A percentile compares a stretch with the other conserved stretches of the same genome.
Evolutionary conservation across 2,888 invertebrate species (phyloP).

Genomic region (Phoronis australis): DNA sequence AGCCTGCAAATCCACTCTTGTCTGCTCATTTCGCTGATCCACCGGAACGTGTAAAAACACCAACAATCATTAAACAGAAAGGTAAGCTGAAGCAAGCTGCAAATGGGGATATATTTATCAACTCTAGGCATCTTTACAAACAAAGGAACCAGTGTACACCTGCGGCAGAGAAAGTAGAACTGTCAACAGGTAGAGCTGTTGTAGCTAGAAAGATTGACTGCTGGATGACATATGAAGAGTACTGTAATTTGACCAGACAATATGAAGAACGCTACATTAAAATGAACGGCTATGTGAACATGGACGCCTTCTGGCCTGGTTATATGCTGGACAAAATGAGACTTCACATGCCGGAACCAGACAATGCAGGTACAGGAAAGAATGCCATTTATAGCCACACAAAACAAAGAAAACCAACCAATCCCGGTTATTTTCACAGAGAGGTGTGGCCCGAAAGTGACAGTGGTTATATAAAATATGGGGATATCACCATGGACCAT

Average conservation of each 20-base stretch:
- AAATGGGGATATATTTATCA: slow-evolving; percentile 30
- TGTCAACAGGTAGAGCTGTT: slow-evolving; percentile 43
- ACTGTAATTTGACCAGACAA: slow-evolving; percentile 37
- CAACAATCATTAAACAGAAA: slow-evolving; percentile 30
- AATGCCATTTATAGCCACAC: no score
- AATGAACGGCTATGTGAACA: slow-evolving; percentile 21
- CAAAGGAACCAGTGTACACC: slow-evolving; percentile 18
- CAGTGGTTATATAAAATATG: no score
- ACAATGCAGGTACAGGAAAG: no score
- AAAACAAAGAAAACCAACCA: no score
- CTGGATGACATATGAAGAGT: slow-evolving; percentile 50
- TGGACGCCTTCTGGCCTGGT: slow-evolving; percentile 46
- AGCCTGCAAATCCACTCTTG: slow-evolving; percentile 26
- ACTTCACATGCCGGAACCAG: slow-evolving; percentile 35
- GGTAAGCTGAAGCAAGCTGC: slow-evolving; percentile 30
- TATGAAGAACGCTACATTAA: slow-evolving; percentile 25
- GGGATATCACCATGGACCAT: no score
- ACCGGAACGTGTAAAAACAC: slow-evolving; percentile 25
- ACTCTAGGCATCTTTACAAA: slow-evolving; percentile 32
- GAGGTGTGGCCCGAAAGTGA: no score
- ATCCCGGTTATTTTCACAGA: no score
- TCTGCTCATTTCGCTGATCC: slow-evolving; percentile 28
- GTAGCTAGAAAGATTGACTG: slow-evolving; percentile 36
- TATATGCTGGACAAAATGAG: slow-evolving; percentile 41
- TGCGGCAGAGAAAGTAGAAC: slow-evolving; percentile 25